Evolutionary conservation across 2,888 invertebrate genomes (phyloP), one percentile per base, ranked within the genome.

Genomic region (Mycalesis mineus): DNA sequence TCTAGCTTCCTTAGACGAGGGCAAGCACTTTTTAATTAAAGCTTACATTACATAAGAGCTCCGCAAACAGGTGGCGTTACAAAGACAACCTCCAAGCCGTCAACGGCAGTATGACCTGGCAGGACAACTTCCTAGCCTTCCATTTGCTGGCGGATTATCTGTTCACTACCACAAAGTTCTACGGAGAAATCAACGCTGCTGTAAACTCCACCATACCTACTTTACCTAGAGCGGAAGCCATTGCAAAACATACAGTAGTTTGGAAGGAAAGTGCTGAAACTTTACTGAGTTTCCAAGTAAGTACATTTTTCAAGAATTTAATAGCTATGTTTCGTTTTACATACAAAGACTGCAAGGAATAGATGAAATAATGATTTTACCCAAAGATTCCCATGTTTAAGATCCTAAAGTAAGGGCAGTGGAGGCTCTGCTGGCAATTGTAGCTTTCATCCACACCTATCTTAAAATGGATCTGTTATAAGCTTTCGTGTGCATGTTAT

Each of bases 91-190:
- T 89, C 0, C 90, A 90, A 78, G 82, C 87, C 0, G 47, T 90
- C 1, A 89, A 89, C 74, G 90, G 90, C 57, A 90, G 89, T 61
- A 90, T 90, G 90, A 88, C 87, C 70, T 90, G 90, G 90, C 88
- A 90, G 57, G 80, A 87, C 58, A 88, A 90, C 64, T 84, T 85
- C 64, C 68, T 90, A 0, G 80, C 87, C 0, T 89, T 90, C 71
- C 76, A 74, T n/a, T 68, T 90, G 0, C 71, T 89, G 0, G 88
- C 88, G 0, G 89, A 90, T 72, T 90, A 90, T 55, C 65, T 90
- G 47, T 82, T 90, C 68, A 84, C 82, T 44, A 82, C 86, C 0
- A 86, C 88, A 57, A 88, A 90, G 66, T 89, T 88, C 68, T 90
- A 80, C 39, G 90, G 90, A 0, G 88, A 89, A 57, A 67, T 90